Base-by-base conservation (phyloP, 2,797 vertebrate genomes). In the Xerus rutilus region DNA sequence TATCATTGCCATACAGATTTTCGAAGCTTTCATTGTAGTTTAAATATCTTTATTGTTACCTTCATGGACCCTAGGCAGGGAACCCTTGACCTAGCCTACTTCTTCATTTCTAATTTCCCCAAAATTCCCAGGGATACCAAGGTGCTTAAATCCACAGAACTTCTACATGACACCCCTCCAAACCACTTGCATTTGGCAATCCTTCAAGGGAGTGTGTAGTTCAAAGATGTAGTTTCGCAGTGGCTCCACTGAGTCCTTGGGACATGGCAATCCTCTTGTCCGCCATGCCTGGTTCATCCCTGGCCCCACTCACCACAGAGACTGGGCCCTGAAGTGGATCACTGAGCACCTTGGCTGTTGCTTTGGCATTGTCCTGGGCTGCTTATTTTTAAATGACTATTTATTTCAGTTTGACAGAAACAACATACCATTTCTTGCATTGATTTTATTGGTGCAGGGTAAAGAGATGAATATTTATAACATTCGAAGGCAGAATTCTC, bases 401-500 rank as follows among this genome's bases (percentile, higher is more conserved):
- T 95, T 59, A 85, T 87, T 89, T 67, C 52, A 72, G 5, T 25
- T 57, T 77, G 69, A 83, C 54, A 89, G 72, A 32, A 96, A 96
- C 47, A 94, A 78, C 62, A 47, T 47, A 92, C 45, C 35, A 9
- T 67, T 94, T 74, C 67, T 82, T 74, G 92, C 39, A n/a, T 45
- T 52, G 49, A 21, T 20, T 72, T 96, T 35, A 57, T 43, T 72
- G 32, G 59, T 39, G 17, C 18, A 57, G 54, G 35, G 18, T 67
- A 47, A 52, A 62, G 4, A 76, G 43, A 35, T 82, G 62, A 76
- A 91, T 74, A 73, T 5, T 43, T 72, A 54, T 1, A 92, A 49
- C 39, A 79, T 32, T 52, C 43, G 17, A 87, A 85, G 64, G 79
- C 73, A 72, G 65, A 81, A 74, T 47, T 81, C 72, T 91, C 10